A percentile compares a stretch with the other conserved stretches of the same genome.
Evolutionary conservation across 2,113 vertebrate species (phyloP).

Genomic region (Mola mola): DNA sequence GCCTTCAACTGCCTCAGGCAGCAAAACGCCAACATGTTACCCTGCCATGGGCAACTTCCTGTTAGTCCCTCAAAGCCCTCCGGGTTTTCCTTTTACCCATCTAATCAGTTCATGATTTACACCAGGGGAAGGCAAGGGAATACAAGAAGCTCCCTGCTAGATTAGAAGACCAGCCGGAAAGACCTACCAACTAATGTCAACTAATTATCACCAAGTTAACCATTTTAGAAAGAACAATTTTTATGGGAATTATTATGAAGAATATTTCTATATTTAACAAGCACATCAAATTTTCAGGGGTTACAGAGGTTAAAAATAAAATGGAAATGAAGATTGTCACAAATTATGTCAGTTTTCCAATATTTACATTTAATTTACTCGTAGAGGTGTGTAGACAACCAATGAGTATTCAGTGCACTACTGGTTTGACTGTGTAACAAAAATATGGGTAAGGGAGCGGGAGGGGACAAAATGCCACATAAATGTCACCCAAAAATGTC

Average conservation of each 20-base stretch:
- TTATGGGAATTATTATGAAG: too few relatives aligned
- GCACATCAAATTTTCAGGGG: too few relatives aligned
- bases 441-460: too few relatives aligned
- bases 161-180: constrained; percentile 20
- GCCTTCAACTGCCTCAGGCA: constrained; percentile 1
- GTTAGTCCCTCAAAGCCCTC: constrained; percentile 21
- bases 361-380: too few relatives aligned
- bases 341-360: too few relatives aligned
- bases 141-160: constrained; percentile 54
- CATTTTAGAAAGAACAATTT: too few relatives aligned
- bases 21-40: constrained; percentile 13
- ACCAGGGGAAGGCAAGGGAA: constrained; percentile 35
- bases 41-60: constrained; percentile 1
- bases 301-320: too few relatives aligned
- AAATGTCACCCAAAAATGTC: constrained; percentile 75
- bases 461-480: constrained; percentile 72
- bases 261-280: too few relatives aligned
- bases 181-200: constrained; percentile 12
- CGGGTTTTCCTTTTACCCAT: constrained; percentile 30
- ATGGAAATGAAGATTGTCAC: too few relatives aligned
- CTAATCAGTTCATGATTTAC: constrained; percentile 52
- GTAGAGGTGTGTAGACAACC: too few relatives aligned
- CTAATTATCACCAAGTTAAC: constrained; percentile 4
- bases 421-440: too few relatives aligned
- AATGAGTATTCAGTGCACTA: too few relatives aligned